Conservation (phyloP, 2,113 vertebrate genomes). For the Tretioscincus oriximinensis region DNA sequence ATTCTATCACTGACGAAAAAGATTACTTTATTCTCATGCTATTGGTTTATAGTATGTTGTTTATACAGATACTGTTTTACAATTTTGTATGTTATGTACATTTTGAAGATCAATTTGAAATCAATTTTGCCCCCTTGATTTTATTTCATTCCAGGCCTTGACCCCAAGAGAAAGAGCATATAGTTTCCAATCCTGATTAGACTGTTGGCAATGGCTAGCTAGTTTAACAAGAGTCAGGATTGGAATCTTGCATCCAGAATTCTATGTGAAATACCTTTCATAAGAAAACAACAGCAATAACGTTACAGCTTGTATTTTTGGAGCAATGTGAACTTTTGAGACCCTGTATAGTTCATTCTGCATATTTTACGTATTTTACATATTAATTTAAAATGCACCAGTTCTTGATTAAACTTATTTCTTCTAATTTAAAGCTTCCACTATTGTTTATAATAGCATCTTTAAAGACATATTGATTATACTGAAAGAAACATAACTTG, state of each 20-base stretch:
- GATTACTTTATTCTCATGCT: no score
- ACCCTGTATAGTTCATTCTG: conserved; percentile 1
- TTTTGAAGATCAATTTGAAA: no score
- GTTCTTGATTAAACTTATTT: neutral
- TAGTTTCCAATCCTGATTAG: neutral
- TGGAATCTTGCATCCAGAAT: neutral
- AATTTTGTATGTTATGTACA: no score
- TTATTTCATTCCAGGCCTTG: no score
- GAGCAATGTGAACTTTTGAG: neutral
- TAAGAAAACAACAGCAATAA: neutral
- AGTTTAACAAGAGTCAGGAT: neutral
- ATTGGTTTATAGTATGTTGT: no score
- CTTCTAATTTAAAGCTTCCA: neutral
- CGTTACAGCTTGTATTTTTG: neutral
- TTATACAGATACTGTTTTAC: no score
- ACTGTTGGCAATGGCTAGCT: neutral
- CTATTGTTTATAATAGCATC: neutral
- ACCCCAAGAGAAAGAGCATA: no score
- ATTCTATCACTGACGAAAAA: no score
- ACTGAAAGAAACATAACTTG: neutral
- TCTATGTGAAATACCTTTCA: neutral
- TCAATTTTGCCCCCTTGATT: no score
- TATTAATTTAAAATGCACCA: neutral
- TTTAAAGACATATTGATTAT: neutral
- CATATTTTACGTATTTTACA: neutral